Evolutionary conservation across 2,113 vertebrate species (phyloP).

Genomic region (Vireo altiloquus): DNA sequence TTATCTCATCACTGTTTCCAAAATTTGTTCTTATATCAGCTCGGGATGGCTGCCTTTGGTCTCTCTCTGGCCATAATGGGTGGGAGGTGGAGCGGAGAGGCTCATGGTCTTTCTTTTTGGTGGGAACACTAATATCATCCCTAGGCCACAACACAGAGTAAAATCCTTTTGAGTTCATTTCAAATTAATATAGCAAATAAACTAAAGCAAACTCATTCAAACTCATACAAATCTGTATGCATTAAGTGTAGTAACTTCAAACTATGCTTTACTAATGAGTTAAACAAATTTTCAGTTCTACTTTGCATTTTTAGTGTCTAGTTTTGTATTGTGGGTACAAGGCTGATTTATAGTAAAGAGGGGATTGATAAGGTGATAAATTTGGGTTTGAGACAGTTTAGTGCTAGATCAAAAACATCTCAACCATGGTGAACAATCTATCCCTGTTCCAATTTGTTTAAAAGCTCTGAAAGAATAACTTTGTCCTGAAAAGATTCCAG

Average conservation of each 20-base stretch:
- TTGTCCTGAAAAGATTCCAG: not conserved
- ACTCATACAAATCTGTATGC: not conserved
- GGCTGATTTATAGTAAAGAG: not conserved
- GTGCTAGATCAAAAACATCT: not conserved
- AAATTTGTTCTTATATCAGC: not conserved
- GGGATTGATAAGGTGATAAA: not conserved
- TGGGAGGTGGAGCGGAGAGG: not conserved
- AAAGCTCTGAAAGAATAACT: not conserved
- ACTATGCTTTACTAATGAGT: not conserved
- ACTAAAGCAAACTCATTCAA: not conserved
- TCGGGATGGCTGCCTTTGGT: not conserved
- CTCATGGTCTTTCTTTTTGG: fast-evolving
- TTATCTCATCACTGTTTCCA: not conserved
- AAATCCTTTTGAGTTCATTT: not conserved
- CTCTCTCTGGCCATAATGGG: not conserved
- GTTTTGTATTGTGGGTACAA: not conserved
- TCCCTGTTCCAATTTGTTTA: not conserved
- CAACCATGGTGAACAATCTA: not conserved
- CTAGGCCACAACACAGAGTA: not conserved
- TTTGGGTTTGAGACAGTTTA: not conserved
- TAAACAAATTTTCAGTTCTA: not conserved
- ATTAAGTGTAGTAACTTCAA: not conserved
- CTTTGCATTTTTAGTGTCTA: not conserved
- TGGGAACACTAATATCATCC: not conserved
- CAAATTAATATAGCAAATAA: not conserved